Percentiles rank a stretch among this genome's conserved stretches.
Conservation (phyloP, 2,113 vertebrate genomes). For the Tachuris rubrigastra region DNA sequence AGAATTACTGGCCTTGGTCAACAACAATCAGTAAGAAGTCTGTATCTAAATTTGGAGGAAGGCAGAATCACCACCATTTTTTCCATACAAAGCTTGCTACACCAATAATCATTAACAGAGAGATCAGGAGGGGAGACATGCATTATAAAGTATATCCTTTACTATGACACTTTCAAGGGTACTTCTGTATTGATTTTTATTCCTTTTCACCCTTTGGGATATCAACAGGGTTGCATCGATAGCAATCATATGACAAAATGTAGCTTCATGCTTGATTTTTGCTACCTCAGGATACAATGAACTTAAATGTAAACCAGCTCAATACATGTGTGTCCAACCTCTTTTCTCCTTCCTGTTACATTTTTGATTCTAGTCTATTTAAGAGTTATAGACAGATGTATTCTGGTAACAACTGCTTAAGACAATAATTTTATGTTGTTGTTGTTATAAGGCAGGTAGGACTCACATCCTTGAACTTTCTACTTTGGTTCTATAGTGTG, state of each 20-base stretch:
- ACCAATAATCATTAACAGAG: neutral
- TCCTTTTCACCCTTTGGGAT: neutral
- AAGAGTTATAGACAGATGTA: neutral
- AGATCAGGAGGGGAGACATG: neutral
- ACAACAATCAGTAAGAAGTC: neutral
- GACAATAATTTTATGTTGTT: neutral
- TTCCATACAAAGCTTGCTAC: neutral
- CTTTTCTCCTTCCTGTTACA: neutral
- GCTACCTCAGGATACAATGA: neutral
- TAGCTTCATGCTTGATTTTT: neutral
- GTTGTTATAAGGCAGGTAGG: neutral
- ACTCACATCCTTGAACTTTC: neutral
- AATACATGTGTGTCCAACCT: too few species aligned
- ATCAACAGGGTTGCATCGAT: neutral
- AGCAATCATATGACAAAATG: neutral
- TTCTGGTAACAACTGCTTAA: neutral
- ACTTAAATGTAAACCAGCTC: neutral
- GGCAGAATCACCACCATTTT: neutral
- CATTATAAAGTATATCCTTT: neutral
- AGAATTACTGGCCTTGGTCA: neutral
- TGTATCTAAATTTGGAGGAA: conserved; percentile 6
- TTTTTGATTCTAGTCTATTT: neutral
- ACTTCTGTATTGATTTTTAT: neutral
- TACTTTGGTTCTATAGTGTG: neutral
- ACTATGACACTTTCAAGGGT: neutral